phyloP scores from a whole-genome alignment of 2,113 vertebrate genomes.

The Dendropsophus ebraccatus region DNA sequence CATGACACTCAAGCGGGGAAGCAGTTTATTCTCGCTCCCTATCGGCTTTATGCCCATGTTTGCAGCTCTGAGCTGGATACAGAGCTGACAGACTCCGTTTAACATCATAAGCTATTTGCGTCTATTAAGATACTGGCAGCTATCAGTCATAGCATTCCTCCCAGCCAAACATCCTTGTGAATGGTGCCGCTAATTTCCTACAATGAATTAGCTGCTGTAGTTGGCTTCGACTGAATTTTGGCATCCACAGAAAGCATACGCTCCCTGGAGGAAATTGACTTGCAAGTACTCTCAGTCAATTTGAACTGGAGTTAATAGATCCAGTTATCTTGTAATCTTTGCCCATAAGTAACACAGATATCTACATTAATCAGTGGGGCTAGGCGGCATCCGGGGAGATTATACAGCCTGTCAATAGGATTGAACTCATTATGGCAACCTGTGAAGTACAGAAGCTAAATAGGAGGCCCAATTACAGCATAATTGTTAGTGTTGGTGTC shows the following conservation, averaged over 20 bases:
- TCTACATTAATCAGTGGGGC: conserved; percentile 1
- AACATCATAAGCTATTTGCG: background rate
- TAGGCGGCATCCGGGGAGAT: background rate
- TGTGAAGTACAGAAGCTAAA: background rate
- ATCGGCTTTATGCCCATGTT: too few relatives aligned
- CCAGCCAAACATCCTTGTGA: background rate
- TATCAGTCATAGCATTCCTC: background rate
- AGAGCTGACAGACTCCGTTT: too few relatives aligned
- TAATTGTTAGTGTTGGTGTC: background rate
- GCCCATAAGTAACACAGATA: background rate
- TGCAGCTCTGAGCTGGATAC: too few relatives aligned
- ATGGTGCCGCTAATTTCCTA: background rate
- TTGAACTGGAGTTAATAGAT: background rate
- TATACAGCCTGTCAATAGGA: background rate
- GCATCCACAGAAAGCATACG: background rate
- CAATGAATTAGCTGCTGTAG: too few relatives aligned
- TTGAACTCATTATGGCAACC: background rate
- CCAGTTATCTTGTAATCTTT: background rate
- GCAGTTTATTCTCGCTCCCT: too few relatives aligned
- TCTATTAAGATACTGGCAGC: background rate
- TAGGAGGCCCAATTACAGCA: background rate
- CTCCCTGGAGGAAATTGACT: conserved; percentile 5
- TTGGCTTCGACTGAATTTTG: background rate
- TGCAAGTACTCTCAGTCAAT: background rate
- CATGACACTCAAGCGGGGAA: too few relatives aligned